Evolutionary conservation across 2,113 vertebrate species (phyloP).

Genomic region (cattle (Bos taurus)): DNA sequence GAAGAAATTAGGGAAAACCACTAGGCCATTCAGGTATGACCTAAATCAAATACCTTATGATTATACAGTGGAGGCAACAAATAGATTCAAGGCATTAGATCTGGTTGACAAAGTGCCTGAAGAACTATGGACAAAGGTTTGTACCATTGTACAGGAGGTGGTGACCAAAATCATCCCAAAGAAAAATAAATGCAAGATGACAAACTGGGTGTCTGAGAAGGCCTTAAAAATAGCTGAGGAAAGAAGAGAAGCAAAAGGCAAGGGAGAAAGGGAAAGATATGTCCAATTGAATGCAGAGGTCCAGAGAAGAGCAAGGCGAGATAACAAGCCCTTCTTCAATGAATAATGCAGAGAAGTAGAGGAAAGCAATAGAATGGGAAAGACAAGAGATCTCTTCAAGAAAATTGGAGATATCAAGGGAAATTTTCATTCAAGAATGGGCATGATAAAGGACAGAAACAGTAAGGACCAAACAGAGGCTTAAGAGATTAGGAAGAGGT

Average conservation of each 20-base stretch:
- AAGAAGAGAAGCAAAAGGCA: not conserved
- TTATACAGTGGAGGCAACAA: not conserved
- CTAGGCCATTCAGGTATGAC: not conserved
- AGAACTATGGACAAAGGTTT: not conserved
- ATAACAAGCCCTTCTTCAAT: not conserved
- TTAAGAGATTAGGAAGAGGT: not conserved
- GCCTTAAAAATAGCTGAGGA: not conserved
- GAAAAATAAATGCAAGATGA: not conserved
- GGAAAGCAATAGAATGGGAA: not conserved
- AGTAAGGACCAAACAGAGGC: not conserved
- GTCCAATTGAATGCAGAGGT: not conserved
- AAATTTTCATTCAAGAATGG: not conserved
- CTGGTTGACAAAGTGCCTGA: not conserved
- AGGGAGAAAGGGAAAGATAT: not conserved
- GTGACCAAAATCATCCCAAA: not conserved
- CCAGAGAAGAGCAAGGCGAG: not conserved
- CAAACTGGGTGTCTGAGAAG: not conserved
- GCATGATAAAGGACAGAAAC: not conserved
- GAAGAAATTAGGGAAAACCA: not conserved
- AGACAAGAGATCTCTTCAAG: not conserved
- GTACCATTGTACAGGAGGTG: not conserved
- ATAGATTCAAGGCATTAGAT: not conserved
- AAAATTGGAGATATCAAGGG: not conserved
- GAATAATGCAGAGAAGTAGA: not conserved
- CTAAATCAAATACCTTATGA: not conserved